phyloP scores from a whole-genome alignment of 2,888 invertebrate species.

The Hemistola chrysoprasaria region DNA sequence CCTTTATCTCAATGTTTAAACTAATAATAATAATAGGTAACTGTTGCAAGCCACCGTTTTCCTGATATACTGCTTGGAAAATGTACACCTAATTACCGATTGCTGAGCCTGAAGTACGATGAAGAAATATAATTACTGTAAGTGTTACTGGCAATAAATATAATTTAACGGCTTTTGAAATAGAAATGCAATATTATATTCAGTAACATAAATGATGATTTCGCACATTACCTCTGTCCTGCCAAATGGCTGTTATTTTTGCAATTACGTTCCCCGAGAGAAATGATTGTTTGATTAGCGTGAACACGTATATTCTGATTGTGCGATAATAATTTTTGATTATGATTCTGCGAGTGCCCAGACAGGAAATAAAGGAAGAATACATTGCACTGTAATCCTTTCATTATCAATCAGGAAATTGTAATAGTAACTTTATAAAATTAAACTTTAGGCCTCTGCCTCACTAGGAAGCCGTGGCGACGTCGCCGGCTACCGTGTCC shows the following conservation, averaged over 20 bases:
- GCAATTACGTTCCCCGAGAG: slow-evolving; percentile 40
- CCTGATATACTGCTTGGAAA: slow-evolving; percentile 4
- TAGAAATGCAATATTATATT: slow-evolving; percentile 47
- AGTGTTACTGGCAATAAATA: slow-evolving; percentile 31
- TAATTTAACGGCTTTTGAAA: slow-evolving; percentile 36
- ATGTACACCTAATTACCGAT: slow-evolving; percentile 14
- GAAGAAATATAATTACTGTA: slow-evolving; percentile 29
- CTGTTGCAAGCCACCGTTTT: slow-evolving; percentile 5
- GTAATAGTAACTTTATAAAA: too few species aligned
- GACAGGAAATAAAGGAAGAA: too few species aligned
- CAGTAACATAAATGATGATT: slow-evolving; percentile 46
- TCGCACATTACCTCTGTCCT: slow-evolving; percentile 24
- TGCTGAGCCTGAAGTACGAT: slow-evolving; percentile 10
- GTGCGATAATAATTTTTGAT: slow-evolving; percentile 11
- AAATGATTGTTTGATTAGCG: slow-evolving; percentile 47
- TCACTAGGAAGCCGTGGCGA: too few species aligned
- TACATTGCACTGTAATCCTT: too few species aligned
- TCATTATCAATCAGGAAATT: too few species aligned
- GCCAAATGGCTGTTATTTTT: slow-evolving; percentile 39
- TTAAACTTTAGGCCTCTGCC: too few species aligned
- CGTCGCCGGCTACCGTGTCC: too few species aligned
- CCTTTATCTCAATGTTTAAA: too few species aligned
- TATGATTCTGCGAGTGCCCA: neutral
- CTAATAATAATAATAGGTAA: neutral
- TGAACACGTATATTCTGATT: slow-evolving; percentile 39